Evolutionary conservation across 2,797 vertebrate genomes (phyloP).

Genomic region (Danio kyathit): DNA sequence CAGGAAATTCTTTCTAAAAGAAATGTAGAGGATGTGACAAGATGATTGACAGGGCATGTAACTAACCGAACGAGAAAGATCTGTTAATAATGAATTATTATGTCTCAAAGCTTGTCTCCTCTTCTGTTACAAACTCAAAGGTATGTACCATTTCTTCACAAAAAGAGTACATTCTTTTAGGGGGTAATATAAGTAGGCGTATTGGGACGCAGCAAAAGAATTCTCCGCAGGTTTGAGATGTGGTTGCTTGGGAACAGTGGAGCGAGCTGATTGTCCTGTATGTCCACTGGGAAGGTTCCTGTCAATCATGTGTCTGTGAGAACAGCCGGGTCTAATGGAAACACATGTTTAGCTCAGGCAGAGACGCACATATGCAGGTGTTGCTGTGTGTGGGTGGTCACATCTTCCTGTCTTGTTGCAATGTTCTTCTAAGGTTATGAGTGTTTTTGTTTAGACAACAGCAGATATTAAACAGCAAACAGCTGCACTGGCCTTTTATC

Average conservation of each 20-base stretch:
- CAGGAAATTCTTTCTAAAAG: too few species aligned
- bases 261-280: constrained; percentile 44
- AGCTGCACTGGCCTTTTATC: not conserved
- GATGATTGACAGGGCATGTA: too few species aligned
- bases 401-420: constrained; percentile 1
- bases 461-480: constrained; percentile 10
- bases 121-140: too few species aligned
- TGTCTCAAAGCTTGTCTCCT: too few species aligned
- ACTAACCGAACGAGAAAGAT: too few species aligned
- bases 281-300: constrained; percentile 43
- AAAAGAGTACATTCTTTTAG: too few species aligned
- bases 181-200: too few species aligned
- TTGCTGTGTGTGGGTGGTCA: constrained; percentile 29
- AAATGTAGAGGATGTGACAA: too few species aligned
- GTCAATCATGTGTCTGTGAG: constrained; percentile 54
- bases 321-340: constrained; percentile 42
- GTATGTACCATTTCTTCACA: too few species aligned
- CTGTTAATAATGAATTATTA: too few species aligned
- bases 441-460: constrained; percentile 18
- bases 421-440: not conserved
- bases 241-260: constrained; percentile 56
- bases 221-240: constrained; percentile 44
- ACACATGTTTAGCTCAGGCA: constrained; percentile 35
- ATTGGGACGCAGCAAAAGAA: not conserved
- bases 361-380: constrained; percentile 6